phyloP scores from a whole-genome alignment of 2,797 vertebrate species.

The Lemur catta region DNA sequence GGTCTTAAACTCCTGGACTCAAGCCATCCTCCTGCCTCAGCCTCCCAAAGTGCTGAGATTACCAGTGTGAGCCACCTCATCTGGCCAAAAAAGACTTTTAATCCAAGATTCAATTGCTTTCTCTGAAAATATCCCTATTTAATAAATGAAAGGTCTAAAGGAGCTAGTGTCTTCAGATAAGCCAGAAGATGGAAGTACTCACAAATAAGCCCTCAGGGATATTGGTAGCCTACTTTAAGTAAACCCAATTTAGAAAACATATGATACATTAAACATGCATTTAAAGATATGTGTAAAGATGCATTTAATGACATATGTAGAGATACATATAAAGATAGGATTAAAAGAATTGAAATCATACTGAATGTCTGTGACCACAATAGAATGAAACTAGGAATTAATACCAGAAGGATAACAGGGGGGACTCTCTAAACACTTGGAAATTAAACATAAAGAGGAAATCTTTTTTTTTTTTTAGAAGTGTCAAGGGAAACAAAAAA shows the following conservation, averaged over 20 bases:
- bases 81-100: not conserved
- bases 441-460: not conserved
- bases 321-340: not conserved
- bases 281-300: not conserved
- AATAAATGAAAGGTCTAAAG: not conserved
- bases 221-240: not conserved
- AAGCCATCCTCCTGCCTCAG: not conserved
- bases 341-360: constrained; percentile 6
- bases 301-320: not conserved
- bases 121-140: constrained; percentile 14
- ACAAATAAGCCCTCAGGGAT: not conserved
- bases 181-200: not conserved
- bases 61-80: not conserved
- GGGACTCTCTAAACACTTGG: not conserved
- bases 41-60: not conserved
- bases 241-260: not conserved
- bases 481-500: not conserved
- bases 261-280: not conserved
- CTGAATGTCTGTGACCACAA: not conserved
- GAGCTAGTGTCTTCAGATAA: not conserved
- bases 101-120: not conserved
- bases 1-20: not conserved
- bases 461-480: not conserved
- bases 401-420: not conserved
- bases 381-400: not conserved